phyloP scores from a whole-genome alignment of 2,888 invertebrate genomes.

The Caenorhabditis becei region DNA sequence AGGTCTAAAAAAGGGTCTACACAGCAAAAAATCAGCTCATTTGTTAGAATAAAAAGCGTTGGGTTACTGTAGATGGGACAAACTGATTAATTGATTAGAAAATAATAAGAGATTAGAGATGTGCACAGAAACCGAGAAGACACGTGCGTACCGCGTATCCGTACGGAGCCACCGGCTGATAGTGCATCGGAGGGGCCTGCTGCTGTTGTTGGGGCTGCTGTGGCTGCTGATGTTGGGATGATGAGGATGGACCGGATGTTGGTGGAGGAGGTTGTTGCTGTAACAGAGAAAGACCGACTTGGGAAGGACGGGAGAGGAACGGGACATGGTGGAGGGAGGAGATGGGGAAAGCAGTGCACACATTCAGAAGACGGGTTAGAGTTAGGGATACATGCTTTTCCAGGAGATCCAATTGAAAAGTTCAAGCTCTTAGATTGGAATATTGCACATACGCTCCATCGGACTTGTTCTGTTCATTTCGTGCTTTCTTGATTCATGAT shows the following conservation, averaged over 20 bases:
- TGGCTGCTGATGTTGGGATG: not conserved
- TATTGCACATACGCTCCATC: too few species aligned
- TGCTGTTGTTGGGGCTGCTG: not conserved
- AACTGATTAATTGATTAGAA: too few species aligned
- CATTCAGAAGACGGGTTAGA: too few species aligned
- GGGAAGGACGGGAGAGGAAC: not conserved
- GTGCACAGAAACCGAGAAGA: not conserved
- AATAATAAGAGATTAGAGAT: not conserved
- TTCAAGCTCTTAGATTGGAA: too few species aligned
- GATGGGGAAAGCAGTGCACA: too few species aligned
- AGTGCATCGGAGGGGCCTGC: conserved; percentile 2
- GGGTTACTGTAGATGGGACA: not conserved
- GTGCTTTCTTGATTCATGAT: too few species aligned
- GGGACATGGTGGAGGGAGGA: too few species aligned
- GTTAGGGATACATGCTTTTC: not conserved
- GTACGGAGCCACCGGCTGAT: conserved; percentile 18
- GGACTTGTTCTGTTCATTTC: too few species aligned
- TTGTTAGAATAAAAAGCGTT: not conserved
- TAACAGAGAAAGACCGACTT: conserved; percentile 8
- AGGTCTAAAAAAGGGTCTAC: not conserved
- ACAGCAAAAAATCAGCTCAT: not conserved
- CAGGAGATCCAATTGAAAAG: too few species aligned
- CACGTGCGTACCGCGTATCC: conserved; percentile 29
- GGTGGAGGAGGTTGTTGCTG: conserved; percentile 18
- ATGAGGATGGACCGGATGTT: not conserved